These are phyloP conservation scores for Cryptocheilus praepositus DNA, from an alignment of 2,888 invertebrate species.

Conservation along the genomic window DNA sequence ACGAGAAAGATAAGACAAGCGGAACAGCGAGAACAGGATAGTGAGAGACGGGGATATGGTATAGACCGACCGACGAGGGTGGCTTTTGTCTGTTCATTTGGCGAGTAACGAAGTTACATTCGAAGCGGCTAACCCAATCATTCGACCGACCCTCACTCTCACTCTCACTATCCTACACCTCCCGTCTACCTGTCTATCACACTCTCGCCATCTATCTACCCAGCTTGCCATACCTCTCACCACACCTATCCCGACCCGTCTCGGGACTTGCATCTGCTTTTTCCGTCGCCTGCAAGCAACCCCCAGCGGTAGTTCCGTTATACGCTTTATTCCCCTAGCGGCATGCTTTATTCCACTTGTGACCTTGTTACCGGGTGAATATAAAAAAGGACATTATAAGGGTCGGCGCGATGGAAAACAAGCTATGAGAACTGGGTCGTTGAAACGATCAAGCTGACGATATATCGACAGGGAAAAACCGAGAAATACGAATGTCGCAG, in stretches of 20 bases:
- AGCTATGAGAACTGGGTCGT: slow-evolving; percentile 9
- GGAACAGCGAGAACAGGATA: slow-evolving; percentile 24
- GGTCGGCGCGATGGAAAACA: too few species aligned
- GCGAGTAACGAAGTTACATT: slow-evolving; percentile 67
- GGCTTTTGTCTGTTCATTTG: slow-evolving; percentile 66
- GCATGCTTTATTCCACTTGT: slow-evolving; percentile 20
- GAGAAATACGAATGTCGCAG: background rate
- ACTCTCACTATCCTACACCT: slow-evolving; percentile 6
- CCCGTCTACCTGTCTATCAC: slow-evolving; percentile 11
- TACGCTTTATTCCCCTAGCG: background rate
- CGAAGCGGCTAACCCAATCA: slow-evolving; percentile 68
- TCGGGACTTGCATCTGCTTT: slow-evolving; percentile 17
- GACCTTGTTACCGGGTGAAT: slow-evolving; percentile 5
- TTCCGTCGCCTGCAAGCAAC: background rate
- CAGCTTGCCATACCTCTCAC: slow-evolving; percentile 32
- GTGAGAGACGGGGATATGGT: background rate
- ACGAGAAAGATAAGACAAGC: background rate
- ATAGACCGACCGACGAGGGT: slow-evolving; percentile 1
- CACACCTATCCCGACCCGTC: slow-evolving; percentile 21
- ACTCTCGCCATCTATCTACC: slow-evolving; percentile 27
- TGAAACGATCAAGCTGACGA: background rate
- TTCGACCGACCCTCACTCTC: slow-evolving; percentile 58
- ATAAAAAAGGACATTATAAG: slow-evolving; percentile 2
- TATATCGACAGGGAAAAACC: too few species aligned
- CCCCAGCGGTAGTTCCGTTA: too few species aligned